Evolutionary conservation across 2,888 invertebrate genomes (phyloP).

Genomic region (Dendrolimus pini): DNA sequence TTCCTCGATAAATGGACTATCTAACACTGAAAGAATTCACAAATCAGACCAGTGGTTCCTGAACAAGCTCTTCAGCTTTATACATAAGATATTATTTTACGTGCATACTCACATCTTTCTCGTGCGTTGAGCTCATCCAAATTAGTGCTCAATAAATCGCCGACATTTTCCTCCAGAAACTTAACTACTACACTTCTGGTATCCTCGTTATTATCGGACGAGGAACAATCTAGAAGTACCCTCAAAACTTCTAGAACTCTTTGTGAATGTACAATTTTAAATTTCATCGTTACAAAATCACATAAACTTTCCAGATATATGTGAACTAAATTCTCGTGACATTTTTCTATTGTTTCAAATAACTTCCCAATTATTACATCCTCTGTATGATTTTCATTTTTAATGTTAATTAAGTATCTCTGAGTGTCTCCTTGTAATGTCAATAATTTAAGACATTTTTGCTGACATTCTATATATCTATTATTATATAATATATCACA

Average conservation of each 20-base stretch:
- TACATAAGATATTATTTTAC: not conserved
- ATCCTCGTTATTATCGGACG: conserved; percentile 37
- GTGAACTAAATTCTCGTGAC: conserved; percentile 46
- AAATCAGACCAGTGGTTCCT: no score
- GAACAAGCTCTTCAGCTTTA: no score
- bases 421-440: conserved; percentile 38
- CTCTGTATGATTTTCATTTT: conserved; percentile 10
- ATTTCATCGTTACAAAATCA: conserved; percentile 27
- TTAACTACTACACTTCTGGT: conserved; percentile 33
- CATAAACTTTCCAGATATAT: conserved; percentile 45
- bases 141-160: conserved; percentile 18
- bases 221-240: conserved; percentile 36
- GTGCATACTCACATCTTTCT: conserved; percentile 37
- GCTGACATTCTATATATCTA: conserved; percentile 44
- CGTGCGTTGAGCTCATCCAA: conserved; percentile 17
- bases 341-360: conserved; percentile 31
- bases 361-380: conserved; percentile 29
- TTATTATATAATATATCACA: conserved; percentile 26
- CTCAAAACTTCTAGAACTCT: conserved; percentile 31
- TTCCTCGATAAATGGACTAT: no score
- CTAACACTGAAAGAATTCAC: no score
- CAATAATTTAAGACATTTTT: conserved; percentile 45
- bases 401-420: conserved; percentile 25
- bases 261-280: conserved; percentile 15
- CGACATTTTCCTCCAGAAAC: conserved; percentile 37